Evolutionary conservation across 2,888 invertebrate genomes (phyloP).

Genomic region (Drosophila sordidapex): DNA sequence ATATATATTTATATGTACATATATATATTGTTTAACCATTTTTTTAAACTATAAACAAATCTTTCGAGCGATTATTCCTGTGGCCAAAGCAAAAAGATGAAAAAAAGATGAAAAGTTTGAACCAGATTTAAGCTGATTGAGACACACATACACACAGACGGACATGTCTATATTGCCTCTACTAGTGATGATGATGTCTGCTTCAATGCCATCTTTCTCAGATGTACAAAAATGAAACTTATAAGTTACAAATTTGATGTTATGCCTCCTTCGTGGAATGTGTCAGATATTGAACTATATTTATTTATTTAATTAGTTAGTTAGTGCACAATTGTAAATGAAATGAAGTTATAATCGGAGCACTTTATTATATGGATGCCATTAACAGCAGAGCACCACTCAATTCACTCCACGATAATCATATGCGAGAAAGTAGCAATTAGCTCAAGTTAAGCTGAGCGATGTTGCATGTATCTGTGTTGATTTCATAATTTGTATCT

Average conservation of each 20-base stretch:
- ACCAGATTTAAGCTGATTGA: background rate
- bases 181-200: background rate
- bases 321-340: background rate
- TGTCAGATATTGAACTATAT: background rate
- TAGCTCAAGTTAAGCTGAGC: slow-evolving; percentile 5
- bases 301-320: background rate
- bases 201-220: background rate
- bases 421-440: slow-evolving; percentile 17
- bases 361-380: background rate
- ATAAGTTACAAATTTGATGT: background rate
- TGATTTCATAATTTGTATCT: slow-evolving; percentile 14
- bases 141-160: rapidly evolving
- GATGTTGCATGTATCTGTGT: background rate
- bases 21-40: background rate
- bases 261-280: background rate
- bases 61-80: background rate
- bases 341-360: background rate
- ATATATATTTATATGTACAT: too few relatives aligned
- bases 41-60: background rate
- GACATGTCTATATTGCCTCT: too few relatives aligned
- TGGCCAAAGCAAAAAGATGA: background rate
- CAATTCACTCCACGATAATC: background rate
- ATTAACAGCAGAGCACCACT: background rate
- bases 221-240: background rate
- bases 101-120: background rate